Base-by-base conservation (phyloP, 2,888 invertebrate species). In the Synanthedon myopaeformis region DNA sequence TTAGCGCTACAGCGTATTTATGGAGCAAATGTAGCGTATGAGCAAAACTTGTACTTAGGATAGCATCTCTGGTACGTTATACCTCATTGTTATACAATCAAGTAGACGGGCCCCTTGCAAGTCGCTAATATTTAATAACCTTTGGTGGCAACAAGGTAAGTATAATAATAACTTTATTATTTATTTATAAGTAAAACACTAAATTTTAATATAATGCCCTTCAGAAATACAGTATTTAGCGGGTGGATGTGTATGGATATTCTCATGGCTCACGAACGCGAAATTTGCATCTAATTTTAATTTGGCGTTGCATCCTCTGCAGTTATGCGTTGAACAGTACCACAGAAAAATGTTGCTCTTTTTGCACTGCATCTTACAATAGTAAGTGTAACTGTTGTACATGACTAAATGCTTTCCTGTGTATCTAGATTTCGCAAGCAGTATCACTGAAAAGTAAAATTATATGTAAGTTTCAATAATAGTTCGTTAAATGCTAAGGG, bases 291-390 rank as follows among this genome's bases (percentile, higher is more conserved):
- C 69, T 45, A 85, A 52, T 42, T 74, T 76, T 23, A 85, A 63
- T 51, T 76, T 79, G 0, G 82, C 84, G 42, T 80, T 80, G 57
- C 85, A 85, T 0, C 84, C 83, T 41, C 76, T 74, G 58, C 75
- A 78, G 63, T 82, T 82, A 58, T 85, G 81, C 0, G 84, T 82
- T 1, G 85, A 85, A 55, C 85, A 85, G 56, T 82, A 78, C 85
- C 85, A 85, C 54, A 76, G 72, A 54, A 74, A 79, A 55, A 69
- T 63, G 48, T 74, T 76, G 0, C 72, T 77, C 58, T 67, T 77
- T 65, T 79, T 80, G 64, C 74, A 78, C 58, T 76, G 73, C 55
- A 72, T 76, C 66, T 83, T 82, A 64, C 79, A 80, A 63, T 81
- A 83, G 59, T 82, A 85, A 0, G 84, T 82, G 60, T 82, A 85